These are phyloP conservation scores for Drosophila birchii DNA, from an alignment of 2,888 invertebrate genomes.

Conservation along the genomic window DNA sequence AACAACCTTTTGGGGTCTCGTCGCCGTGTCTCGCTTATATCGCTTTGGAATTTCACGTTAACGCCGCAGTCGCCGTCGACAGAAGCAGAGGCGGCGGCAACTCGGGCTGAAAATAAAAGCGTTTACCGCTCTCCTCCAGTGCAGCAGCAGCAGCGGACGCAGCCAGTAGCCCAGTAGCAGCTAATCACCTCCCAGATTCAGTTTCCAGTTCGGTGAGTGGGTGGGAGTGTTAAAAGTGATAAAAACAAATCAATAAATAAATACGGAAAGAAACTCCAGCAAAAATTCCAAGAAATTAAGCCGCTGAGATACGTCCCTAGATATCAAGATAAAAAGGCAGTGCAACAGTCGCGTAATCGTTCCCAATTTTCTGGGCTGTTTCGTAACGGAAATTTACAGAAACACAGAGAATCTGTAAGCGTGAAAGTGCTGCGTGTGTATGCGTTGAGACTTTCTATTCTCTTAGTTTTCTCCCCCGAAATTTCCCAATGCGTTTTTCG, in stretches of 20 bases:
- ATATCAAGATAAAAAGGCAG: not conserved
- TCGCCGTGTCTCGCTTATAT: constrained; percentile 65
- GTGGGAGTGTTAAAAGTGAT: constrained; percentile 27
- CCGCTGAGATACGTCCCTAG: not conserved
- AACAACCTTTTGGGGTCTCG: constrained; percentile 84
- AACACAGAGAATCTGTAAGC: constrained; percentile 16
- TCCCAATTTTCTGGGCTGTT: constrained; percentile 35
- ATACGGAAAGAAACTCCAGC: not conserved
- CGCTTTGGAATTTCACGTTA: constrained; percentile 73
- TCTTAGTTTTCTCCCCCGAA: not conserved
- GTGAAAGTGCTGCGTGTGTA: constrained; percentile 26
- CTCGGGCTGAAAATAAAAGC: constrained; percentile 73
- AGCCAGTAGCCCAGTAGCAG: constrained; percentile 72
- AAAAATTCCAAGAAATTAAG: not conserved
- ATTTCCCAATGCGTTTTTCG: not conserved
- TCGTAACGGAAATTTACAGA: constrained; percentile 49
- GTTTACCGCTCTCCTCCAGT: constrained; percentile 82
- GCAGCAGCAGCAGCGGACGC: constrained; percentile 81
- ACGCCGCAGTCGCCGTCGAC: constrained; percentile 52
- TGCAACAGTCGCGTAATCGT: constrained; percentile 40
- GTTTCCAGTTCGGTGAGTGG: constrained; percentile 74
- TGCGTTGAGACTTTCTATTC: constrained; percentile 26
- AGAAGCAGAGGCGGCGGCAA: constrained; percentile 18
- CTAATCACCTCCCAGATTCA: constrained; percentile 56
- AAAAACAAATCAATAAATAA: constrained; percentile 17